These are phyloP conservation scores for Ceratina calcarata DNA, from an alignment of 1,140 invertebrate genomes.

Conservation along the genomic window DNA sequence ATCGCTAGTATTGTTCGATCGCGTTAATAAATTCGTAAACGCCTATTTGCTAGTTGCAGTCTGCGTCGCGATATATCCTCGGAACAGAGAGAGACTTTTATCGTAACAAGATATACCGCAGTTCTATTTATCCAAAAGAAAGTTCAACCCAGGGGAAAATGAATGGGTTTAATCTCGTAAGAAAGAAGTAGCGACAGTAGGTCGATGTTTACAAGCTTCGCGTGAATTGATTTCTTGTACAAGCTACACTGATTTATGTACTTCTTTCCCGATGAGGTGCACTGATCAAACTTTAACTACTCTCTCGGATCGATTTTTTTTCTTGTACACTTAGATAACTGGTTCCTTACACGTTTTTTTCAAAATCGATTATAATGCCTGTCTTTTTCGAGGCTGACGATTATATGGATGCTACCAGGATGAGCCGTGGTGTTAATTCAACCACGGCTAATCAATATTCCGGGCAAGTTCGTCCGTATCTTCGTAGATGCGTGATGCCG, in stretches of 20 bases:
- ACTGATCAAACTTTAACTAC: too few species aligned
- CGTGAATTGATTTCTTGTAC: too few species aligned
- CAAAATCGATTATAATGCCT: not conserved
- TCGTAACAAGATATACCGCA: too few species aligned
- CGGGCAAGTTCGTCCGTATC: slow-evolving; percentile 26
- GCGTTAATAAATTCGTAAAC: slow-evolving; percentile 11
- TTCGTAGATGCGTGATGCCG: slow-evolving; percentile 25
- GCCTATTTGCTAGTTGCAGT: not conserved
- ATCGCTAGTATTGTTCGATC: not conserved
- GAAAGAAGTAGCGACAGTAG: too few species aligned
- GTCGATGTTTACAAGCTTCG: too few species aligned
- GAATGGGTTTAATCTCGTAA: not conserved
- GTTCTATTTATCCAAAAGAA: not conserved
- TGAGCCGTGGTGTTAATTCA: slow-evolving; percentile 45
- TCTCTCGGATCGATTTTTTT: too few species aligned
- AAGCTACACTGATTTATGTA: too few species aligned
- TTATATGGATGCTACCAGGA: slow-evolving; percentile 1
- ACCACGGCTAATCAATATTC: slow-evolving; percentile 54
- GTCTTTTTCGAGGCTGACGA: slow-evolving; percentile 12
- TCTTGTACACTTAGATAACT: not conserved
- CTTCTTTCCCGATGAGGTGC: too few species aligned
- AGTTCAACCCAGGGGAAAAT: not conserved
- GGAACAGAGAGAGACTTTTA: too few species aligned
- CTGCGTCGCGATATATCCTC: too few species aligned
- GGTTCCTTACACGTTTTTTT: not conserved